These are phyloP conservation scores for Ericerus pela DNA, from an alignment of 1,140 invertebrate species.

Conservation along the genomic window DNA sequence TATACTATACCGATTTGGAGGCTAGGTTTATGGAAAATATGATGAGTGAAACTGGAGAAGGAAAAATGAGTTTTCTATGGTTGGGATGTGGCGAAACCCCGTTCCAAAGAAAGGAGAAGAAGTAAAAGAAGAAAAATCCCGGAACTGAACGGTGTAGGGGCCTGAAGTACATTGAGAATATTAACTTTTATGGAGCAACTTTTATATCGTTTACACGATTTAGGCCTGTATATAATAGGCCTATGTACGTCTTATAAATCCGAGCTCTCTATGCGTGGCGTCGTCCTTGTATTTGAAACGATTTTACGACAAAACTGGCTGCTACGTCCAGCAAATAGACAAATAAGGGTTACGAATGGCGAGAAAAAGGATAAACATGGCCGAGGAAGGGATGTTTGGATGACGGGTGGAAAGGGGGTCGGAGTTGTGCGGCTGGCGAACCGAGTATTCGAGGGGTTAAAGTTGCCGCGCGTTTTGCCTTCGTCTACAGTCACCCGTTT, in stretches of 20 bases:
- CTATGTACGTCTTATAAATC: too few species aligned
- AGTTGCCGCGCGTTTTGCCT: too few species aligned
- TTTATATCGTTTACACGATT: too few species aligned
- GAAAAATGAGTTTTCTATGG: neutral
- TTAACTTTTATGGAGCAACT: slow-evolving; percentile 11
- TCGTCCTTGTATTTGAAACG: slow-evolving; percentile 7
- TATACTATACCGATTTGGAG: too few species aligned
- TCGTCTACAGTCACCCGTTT: too few species aligned
- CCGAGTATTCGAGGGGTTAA: too few species aligned
- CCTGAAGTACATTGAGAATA: neutral
- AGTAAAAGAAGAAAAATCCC: neutral
- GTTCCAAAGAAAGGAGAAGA: neutral
- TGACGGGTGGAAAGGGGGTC: too few species aligned
- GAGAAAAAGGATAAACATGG: neutral
- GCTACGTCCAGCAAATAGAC: slow-evolving; percentile 6
- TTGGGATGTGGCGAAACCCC: neutral
- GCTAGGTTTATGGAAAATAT: too few species aligned
- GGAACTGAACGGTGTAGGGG: neutral
- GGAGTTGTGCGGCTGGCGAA: too few species aligned
- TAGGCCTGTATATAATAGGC: too few species aligned
- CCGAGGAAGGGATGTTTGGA: neutral
- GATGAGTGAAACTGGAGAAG: too few species aligned
- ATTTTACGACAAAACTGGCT: slow-evolving; percentile 2
- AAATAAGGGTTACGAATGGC: neutral
- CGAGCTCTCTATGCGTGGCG: neutral